Base-by-base conservation (phyloP, 2,113 vertebrate genomes). In the Hucho hucho region DNA sequence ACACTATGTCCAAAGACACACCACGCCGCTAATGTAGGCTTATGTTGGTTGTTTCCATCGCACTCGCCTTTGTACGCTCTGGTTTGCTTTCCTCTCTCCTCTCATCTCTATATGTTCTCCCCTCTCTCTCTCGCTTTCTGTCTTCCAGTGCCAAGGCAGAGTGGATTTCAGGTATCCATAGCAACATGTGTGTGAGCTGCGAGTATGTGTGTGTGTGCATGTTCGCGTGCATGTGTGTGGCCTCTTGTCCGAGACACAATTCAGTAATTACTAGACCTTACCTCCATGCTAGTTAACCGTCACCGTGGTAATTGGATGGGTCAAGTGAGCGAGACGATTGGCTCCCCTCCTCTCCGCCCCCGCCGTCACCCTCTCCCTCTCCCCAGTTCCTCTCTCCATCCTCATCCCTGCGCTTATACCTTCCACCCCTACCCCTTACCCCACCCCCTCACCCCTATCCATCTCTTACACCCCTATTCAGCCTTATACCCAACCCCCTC, bases 251-350 rank as follows among this genome's bases (percentile, higher is more conserved):
- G 67, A 91, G 87, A 89, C 89, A 92, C 90, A 92, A 92, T 92
- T 88, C 78, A 88, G 88, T 93, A 92, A 93, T 93, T 92, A 92
- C 91, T 81, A 59, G 86, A 90, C 90, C 92, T 93, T 91, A 92
- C 92, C 92, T 92, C 86, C 43, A 84, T 26, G 83, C 91, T 93
- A 94, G 93, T 93, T 93, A 93, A 91, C 87, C 90, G 83, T 85
- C 85, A 84, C 88, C 69, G 83, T 87, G 90, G 90, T 93, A 93
- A 94, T 92, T 90, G 89, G 86, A 91, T 72, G 85, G 92, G 93
- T 93, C 92, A 93, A 93, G 92, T 92, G 90, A 88, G 85, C 90
- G 87, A 84, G 88, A 90, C 84, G 84, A 92, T 93, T 89, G 86
- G 88, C 89, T 91, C 88, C 92, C 87, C 89, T 84, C 84, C 75